Conservation (phyloP, 1,140 invertebrate genomes). For the Teleogryllus occipitalis region DNA sequence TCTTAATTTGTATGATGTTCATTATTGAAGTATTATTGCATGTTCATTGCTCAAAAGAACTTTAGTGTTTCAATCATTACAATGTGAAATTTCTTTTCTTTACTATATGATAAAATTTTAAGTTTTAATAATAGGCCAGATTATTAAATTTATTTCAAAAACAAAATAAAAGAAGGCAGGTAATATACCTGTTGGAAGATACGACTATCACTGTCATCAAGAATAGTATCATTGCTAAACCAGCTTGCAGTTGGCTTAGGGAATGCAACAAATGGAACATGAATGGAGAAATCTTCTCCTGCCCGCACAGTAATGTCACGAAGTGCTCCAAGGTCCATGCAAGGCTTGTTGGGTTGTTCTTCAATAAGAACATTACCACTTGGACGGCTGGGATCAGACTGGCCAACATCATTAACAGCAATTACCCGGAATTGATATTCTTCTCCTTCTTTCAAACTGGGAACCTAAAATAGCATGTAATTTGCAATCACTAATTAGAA, state of each 20-base stretch:
- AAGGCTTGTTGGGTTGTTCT: conserved; percentile 93
- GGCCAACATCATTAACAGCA: conserved; percentile 92
- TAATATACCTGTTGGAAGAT: conserved; percentile 59
- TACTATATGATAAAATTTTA: too few relatives aligned
- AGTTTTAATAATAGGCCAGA: too few relatives aligned
- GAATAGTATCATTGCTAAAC: conserved; percentile 75
- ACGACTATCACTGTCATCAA: conserved; percentile 64
- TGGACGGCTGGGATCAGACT: conserved; percentile 84
- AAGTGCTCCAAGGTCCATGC: conserved; percentile 83
- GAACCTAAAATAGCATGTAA: conserved; percentile 38
- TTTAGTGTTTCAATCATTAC: too few relatives aligned
- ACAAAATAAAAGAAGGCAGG: neutral
- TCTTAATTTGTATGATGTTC: neutral
- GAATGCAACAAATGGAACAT: conserved; percentile 90
- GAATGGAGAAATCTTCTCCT: conserved; percentile 94
- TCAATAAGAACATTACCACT: conserved; percentile 77
- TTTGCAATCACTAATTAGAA: neutral
- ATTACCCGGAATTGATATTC: conserved; percentile 94
- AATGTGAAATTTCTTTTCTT: too few relatives aligned
- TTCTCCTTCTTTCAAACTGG: conserved; percentile 83
- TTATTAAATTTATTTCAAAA: too few relatives aligned
- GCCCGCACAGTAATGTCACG: conserved; percentile 94
- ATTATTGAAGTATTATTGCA: neutral
- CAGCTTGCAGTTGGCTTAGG: conserved; percentile 90
- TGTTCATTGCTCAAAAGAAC: too few relatives aligned